A percentile compares a stretch with the other conserved stretches of the same genome.
These are phyloP conservation scores for Sterrhoptilus dennistouni DNA, from an alignment of 2,113 vertebrate genomes.

Conservation along the genomic window DNA sequence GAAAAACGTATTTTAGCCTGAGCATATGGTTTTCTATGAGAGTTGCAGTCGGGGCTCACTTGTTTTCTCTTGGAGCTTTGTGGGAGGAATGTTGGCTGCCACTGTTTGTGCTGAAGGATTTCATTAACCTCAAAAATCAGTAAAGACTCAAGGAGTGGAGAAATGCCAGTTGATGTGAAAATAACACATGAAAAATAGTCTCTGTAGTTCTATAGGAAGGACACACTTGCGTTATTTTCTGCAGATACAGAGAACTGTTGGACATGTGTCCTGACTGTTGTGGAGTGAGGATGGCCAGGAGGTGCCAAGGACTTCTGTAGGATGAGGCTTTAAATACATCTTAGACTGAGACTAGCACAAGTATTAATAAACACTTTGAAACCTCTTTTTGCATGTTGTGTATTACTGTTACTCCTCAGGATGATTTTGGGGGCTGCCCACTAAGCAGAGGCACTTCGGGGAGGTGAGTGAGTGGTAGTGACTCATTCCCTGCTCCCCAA, in stretches of 20 bases:
- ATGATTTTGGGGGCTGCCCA: background rate
- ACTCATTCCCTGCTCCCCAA: background rate
- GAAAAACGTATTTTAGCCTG: background rate
- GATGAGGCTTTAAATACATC: conserved; percentile 11
- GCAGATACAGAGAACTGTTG: background rate
- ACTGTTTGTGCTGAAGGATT: background rate
- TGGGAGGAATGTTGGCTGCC: background rate
- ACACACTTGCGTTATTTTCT: background rate
- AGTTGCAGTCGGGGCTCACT: background rate
- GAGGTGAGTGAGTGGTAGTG: background rate
- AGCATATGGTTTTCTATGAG: background rate
- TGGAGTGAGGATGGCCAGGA: background rate
- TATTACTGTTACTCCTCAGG: conserved; percentile 31
- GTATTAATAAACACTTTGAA: conserved; percentile 58
- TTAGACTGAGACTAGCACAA: conserved; percentile 38
- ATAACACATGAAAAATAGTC: background rate
- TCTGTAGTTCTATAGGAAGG: background rate
- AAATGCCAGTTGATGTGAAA: background rate
- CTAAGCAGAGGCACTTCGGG: background rate
- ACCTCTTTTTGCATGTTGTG: conserved; percentile 31
- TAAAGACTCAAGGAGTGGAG: background rate
- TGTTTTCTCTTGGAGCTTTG: background rate
- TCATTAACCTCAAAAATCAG: background rate
- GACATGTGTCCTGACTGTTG: background rate
- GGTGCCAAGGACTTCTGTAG: background rate